Evolutionary conservation across 2,888 invertebrate genomes (phyloP).

Genomic region (Cabera pusaria): DNA sequence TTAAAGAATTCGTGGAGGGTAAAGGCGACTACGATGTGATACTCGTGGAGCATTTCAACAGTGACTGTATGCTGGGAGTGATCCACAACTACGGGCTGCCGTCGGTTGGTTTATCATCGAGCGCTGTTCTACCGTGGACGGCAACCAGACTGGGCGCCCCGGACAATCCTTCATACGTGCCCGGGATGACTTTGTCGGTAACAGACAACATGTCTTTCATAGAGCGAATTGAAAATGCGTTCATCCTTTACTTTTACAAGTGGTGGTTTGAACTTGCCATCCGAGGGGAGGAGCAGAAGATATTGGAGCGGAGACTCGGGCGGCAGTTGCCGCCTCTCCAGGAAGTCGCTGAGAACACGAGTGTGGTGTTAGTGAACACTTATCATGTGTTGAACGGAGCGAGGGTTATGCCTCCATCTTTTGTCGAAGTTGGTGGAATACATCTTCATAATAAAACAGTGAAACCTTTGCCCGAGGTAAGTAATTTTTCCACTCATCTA

Average conservation of each 20-base stretch:
- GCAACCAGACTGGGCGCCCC: conserved; percentile 56
- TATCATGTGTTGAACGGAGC: conserved; percentile 67
- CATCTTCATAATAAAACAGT: conserved; percentile 57
- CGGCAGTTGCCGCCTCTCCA: conserved; percentile 51
- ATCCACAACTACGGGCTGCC: conserved; percentile 64
- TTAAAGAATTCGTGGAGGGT: conserved; percentile 49
- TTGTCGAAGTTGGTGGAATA: conserved; percentile 79
- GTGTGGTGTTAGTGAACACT: conserved; percentile 72
- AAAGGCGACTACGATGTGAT: conserved; percentile 69
- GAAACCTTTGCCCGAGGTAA: conserved; percentile 43
- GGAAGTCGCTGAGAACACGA: conserved; percentile 64
- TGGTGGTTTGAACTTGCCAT: conserved; percentile 45
- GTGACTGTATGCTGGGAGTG: conserved; percentile 72
- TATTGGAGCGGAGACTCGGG: conserved; percentile 55
- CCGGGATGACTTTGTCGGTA: conserved; percentile 46
- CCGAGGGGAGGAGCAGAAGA: conserved; percentile 43
- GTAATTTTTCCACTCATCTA: no score
- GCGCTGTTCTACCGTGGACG: conserved; percentile 62
- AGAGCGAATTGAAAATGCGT: conserved; percentile 66
- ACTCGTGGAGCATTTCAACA: conserved; percentile 73
- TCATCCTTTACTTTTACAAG: conserved; percentile 41
- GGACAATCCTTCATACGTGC: conserved; percentile 66
- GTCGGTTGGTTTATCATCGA: conserved; percentile 62
- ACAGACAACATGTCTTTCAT: conserved; percentile 61
- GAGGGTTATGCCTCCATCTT: conserved; percentile 62